Evolutionary conservation across 2,113 vertebrate species (phyloP).

Genomic region (Ptilorrhoa leucosticta): DNA sequence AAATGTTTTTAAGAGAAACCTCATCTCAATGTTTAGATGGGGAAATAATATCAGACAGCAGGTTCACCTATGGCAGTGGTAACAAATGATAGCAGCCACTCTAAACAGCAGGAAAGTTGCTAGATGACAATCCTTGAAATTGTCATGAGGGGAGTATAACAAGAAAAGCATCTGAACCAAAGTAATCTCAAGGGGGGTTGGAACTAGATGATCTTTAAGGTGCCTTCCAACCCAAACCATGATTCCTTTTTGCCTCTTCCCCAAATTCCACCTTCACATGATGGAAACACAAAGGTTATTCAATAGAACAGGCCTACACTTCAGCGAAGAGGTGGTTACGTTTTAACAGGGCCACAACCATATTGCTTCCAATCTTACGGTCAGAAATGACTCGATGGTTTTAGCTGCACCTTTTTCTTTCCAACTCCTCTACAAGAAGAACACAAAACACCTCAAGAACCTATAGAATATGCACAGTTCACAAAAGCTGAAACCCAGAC

Average conservation of each 20-base stretch:
- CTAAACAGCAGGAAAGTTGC: neutral
- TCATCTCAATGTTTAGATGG: neutral
- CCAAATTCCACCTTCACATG: neutral
- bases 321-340: neutral
- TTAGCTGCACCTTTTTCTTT: neutral
- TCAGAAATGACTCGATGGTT: neutral
- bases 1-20: neutral
- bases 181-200: neutral
- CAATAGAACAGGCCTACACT: neutral
- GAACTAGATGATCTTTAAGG: neutral
- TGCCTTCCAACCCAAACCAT: neutral
- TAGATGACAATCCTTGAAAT: neutral
- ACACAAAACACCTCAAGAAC: neutral
- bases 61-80: neutral
- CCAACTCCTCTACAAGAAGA: neutral
- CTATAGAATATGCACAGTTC: neutral
- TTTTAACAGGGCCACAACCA: neutral
- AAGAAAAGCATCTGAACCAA: neutral
- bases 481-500: neutral
- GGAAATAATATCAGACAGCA: neutral
- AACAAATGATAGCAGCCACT: neutral
- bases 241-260: neutral
- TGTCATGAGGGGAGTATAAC: neutral
- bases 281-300: neutral
- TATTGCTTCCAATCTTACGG: neutral